Evolutionary conservation across 2,888 invertebrate species (phyloP), one percentile per base, ranked within the genome.

Genomic region (Iphiclides podalirius): DNA sequence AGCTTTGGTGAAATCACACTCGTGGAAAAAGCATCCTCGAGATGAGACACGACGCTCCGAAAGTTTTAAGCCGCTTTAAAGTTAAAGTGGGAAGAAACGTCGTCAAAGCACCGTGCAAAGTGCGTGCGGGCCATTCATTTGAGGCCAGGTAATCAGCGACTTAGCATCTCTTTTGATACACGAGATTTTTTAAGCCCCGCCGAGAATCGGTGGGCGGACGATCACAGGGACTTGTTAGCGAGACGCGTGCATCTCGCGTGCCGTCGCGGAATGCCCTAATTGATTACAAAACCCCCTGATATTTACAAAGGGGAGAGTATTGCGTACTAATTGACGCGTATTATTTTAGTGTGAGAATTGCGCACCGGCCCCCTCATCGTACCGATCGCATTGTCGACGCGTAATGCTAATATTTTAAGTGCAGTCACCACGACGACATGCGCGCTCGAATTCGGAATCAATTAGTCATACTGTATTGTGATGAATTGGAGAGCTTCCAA

Each of bases 211-310:
- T n/a, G n/a, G n/a, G n/a, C n/a, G n/a, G n/a, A n/a, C n/a, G n/a
- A n/a, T 61, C 57, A 68, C 70, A 72, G 67, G 59, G 65, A 53
- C 71, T 78, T 70, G 73, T 83, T 80, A 81, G 59, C 54, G 52
- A 52, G 72, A 52, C 80, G 73, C 79, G 83, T 81, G 85, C 53
- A 53, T 46, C 54, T 59, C 82, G 75, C 79, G 80, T 72, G 80
- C 60, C 59, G 60, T 57, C 62, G 47, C 62, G 63, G 61, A 66
- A 63, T 66, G 65, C 64, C 60, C 79, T 81, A 84, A 84, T 82
- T 84, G 80, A 73, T 76, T 73, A 75, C 75, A 75, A 84, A 75
- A 63, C 64, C 63, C 66, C 51, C 57, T n/a, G n/a, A n/a, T n/a
- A n/a, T 48, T 61, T 67, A 70, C 72, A 12, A 38, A 17, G 48